Evolutionary conservation across 2,113 vertebrate species (phyloP).

Genomic region (Phrynosoma blainvillii): DNA sequence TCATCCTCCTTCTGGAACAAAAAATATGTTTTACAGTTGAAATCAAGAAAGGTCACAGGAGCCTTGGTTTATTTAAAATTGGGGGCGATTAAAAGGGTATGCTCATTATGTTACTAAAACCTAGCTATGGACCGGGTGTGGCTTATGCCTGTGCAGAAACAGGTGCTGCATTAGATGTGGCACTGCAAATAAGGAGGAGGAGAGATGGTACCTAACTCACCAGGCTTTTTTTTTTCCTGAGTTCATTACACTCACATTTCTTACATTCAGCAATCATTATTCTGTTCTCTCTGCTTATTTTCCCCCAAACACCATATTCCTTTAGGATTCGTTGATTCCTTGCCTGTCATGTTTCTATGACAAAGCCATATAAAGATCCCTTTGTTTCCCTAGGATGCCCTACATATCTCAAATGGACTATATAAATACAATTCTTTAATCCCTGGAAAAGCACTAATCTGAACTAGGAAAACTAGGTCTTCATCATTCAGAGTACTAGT

Average conservation of each 20-base stretch:
- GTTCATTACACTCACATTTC: background rate
- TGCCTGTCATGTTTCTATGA: background rate
- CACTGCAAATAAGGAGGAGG: background rate
- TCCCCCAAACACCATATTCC: background rate
- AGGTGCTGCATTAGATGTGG: background rate
- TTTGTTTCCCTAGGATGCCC: constrained; percentile 44
- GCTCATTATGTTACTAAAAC: background rate
- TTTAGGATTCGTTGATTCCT: background rate
- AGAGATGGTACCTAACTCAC: background rate
- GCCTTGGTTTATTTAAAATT: background rate
- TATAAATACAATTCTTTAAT: constrained; percentile 44
- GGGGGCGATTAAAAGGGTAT: background rate
- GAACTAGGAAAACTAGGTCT: constrained; percentile 44
- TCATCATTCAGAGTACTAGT: constrained; percentile 23
- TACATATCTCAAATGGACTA: background rate
- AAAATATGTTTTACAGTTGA: background rate
- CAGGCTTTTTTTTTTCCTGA: background rate
- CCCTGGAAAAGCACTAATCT: constrained; percentile 48
- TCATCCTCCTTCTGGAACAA: background rate
- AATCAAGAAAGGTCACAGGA: background rate
- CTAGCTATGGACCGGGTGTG: background rate
- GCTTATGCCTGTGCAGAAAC: background rate
- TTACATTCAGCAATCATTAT: background rate
- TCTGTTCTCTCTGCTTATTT: background rate
- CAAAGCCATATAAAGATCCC: constrained; percentile 17